Evolutionary conservation across 2,888 invertebrate species (phyloP).

Genomic region (Pyrochroa serraticornis): DNA sequence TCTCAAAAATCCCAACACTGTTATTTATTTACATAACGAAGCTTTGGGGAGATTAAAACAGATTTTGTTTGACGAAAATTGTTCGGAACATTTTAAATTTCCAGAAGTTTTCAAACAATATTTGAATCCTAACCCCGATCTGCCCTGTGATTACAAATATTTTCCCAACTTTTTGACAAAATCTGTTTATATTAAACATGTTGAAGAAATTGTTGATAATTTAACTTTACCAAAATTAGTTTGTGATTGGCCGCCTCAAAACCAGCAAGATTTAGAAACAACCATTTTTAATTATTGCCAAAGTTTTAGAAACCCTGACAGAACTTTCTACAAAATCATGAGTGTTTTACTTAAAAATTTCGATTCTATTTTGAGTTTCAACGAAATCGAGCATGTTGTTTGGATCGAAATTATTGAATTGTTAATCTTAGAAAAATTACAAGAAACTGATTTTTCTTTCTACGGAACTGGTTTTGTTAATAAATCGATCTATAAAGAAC

Average conservation of each 20-base stretch:
- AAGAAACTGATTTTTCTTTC: constrained; percentile 53
- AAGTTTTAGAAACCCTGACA: constrained; percentile 59
- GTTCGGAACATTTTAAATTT: constrained; percentile 67
- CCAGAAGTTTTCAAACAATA: constrained; percentile 68
- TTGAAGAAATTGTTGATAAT: constrained; percentile 62
- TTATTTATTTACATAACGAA: constrained; percentile 70
- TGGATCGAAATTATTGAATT: constrained; percentile 64
- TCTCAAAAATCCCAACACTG: constrained; percentile 63
- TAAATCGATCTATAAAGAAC: constrained; percentile 46
- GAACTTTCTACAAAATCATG: constrained; percentile 61
- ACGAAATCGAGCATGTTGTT: constrained; percentile 58
- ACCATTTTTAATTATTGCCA: constrained; percentile 62
- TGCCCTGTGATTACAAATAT: constrained; percentile 70
- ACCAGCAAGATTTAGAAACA: constrained; percentile 58
- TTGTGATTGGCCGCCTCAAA: constrained; percentile 58
- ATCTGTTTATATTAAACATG: constrained; percentile 58
- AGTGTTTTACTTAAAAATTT: constrained; percentile 53
- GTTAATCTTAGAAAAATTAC: constrained; percentile 63
- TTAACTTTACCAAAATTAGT: constrained; percentile 63
- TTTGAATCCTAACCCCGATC: constrained; percentile 29
- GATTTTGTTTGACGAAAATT: constrained; percentile 65
- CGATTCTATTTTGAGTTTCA: constrained; percentile 57
- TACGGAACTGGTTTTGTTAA: constrained; percentile 41
- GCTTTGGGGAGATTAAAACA: constrained; percentile 67
- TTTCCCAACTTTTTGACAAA: constrained; percentile 68